phyloP scores from a whole-genome alignment of 2,888 invertebrate species.

The Sussaba pulchella region DNA sequence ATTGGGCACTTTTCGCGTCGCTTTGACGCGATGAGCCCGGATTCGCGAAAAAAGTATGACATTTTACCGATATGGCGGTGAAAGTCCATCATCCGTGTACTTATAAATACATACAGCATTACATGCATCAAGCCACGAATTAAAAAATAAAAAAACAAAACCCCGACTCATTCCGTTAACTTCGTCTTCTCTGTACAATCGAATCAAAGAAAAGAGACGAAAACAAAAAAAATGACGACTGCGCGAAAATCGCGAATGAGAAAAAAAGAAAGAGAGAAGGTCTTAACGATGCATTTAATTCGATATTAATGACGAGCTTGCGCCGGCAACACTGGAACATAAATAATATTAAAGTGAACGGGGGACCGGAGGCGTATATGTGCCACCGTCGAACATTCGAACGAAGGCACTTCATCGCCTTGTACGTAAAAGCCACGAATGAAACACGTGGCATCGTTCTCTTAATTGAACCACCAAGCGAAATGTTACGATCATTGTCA shows the following conservation, averaged over 20 bases:
- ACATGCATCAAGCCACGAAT: neutral
- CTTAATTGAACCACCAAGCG: slow-evolving; percentile 53
- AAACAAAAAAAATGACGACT: slow-evolving; percentile 18
- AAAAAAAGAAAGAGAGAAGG: slow-evolving; percentile 17
- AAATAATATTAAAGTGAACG: slow-evolving; percentile 58
- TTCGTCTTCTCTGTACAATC: neutral
- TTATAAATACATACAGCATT: slow-evolving; percentile 11
- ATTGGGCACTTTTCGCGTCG: slow-evolving; percentile 34
- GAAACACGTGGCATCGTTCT: slow-evolving; percentile 32
- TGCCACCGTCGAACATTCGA: slow-evolving; percentile 15
- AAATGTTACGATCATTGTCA: slow-evolving; percentile 9
- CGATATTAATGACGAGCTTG: slow-evolving; percentile 65
- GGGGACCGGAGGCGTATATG: slow-evolving; percentile 27
- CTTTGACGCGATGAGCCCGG: slow-evolving; percentile 29
- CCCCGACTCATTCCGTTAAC: slow-evolving; percentile 2
- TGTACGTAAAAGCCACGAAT: slow-evolving; percentile 13
- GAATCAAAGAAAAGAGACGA: slow-evolving; percentile 2
- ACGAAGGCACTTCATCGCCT: slow-evolving; percentile 15
- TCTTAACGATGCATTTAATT: slow-evolving; percentile 64
- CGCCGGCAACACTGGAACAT: slow-evolving; percentile 53
- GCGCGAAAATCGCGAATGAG: slow-evolving; percentile 37
- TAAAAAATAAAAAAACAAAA: slow-evolving; percentile 18
- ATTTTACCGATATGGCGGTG: slow-evolving; percentile 68
- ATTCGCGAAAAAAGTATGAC: slow-evolving; percentile 54
- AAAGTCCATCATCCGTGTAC: slow-evolving; percentile 57